Evolutionary conservation across 2,113 vertebrate species (phyloP).

Genomic region (Trochalopteron elliotii): DNA sequence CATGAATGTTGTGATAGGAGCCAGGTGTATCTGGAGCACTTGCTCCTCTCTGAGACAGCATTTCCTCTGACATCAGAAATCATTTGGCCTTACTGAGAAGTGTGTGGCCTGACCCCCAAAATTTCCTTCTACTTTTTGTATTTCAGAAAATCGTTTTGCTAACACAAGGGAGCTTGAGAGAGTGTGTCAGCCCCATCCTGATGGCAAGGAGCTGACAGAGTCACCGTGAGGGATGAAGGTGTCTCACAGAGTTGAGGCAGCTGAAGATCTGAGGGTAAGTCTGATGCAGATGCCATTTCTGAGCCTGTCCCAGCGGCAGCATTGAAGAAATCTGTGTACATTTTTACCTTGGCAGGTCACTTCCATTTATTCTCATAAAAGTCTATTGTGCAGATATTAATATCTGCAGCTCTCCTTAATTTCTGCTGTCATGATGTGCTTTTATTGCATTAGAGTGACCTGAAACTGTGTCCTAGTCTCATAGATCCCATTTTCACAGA

Average conservation of each 20-base stretch:
- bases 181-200: neutral
- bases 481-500: slow-evolving; percentile 54
- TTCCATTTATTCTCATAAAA: slow-evolving; percentile 9
- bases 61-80: neutral
- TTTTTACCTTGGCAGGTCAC: slow-evolving; percentile 14
- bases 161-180: neutral
- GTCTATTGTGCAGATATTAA: slow-evolving; percentile 9
- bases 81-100: neutral
- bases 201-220: neutral
- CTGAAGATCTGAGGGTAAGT: neutral
- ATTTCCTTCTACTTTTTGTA: neutral
- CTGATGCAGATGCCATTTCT: neutral
- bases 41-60: neutral
- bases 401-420: slow-evolving; percentile 31
- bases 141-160: neutral
- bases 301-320: neutral
- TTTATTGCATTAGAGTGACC: slow-evolving; percentile 60
- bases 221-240: rapidly evolving
- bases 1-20: neutral
- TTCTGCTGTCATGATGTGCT: slow-evolving; percentile 19
- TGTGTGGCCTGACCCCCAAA: no score
- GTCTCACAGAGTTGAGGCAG: neutral
- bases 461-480: slow-evolving; percentile 47
- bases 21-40: neutral
- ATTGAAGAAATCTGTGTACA: neutral